Conservation (phyloP, 2,797 vertebrate genomes). For the Xenentodon cancila region DNA sequence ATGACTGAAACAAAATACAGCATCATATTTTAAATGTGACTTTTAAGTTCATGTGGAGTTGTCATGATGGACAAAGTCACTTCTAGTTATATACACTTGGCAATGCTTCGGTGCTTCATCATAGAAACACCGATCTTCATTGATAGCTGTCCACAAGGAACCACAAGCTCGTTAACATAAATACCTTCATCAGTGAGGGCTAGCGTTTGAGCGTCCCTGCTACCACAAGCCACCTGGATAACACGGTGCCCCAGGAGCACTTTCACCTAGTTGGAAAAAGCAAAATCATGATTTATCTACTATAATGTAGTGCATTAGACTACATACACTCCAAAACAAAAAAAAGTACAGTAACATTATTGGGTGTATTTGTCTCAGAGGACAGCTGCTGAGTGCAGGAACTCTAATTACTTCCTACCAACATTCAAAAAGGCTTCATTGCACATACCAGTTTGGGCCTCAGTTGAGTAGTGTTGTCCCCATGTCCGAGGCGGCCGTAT, state of each 20-base stretch:
- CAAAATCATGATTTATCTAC: neutral
- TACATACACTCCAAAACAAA: neutral
- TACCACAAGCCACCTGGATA: constrained; percentile 97
- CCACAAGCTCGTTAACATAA: neutral
- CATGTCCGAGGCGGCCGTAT: constrained; percentile 95
- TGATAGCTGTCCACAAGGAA: too few species aligned
- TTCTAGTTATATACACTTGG: neutral
- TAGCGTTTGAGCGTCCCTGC: constrained; percentile 96
- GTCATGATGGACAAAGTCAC: neutral
- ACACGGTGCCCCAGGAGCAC: constrained; percentile 96
- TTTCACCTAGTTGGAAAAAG: constrained; percentile 85
- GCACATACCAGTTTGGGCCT: constrained; percentile 93
- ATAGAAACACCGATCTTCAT: too few species aligned
- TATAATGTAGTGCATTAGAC: too few species aligned
- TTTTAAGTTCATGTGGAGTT: neutral
- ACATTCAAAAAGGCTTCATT: too few species aligned
- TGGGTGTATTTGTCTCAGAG: neutral
- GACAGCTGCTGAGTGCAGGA: neutral
- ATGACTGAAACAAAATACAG: constrained; percentile 8
- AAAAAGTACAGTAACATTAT: neutral
- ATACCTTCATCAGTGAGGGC: constrained; percentile 97
- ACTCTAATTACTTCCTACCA: too few species aligned
- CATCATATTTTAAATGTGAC: neutral
- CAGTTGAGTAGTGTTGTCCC: constrained; percentile 97
- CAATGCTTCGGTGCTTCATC: too few species aligned